A percentile compares a stretch with the other conserved stretches of the same genome.
Conservation (phyloP, 2,888 invertebrate genomes). For the Cheilosia vulpina region DNA sequence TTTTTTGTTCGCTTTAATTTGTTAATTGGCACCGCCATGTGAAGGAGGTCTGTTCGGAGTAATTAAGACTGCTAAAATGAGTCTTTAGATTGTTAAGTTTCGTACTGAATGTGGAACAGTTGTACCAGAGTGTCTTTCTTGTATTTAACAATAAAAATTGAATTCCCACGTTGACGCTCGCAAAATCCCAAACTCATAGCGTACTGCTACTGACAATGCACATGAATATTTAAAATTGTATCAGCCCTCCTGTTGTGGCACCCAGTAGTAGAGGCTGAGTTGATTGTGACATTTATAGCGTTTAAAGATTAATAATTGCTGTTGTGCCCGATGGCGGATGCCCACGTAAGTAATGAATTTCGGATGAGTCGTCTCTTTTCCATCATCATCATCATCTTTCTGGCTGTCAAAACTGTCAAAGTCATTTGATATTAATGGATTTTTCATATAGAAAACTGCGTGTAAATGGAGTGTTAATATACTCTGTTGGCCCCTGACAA, state of each 20-base stretch:
- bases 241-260: constrained; percentile 26
- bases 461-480: constrained; percentile 68
- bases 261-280: constrained; percentile 22
- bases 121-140: background rate
- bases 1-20: constrained; percentile 43
- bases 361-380: constrained; percentile 64
- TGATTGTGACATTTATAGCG: constrained; percentile 70
- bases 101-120: constrained; percentile 34
- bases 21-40: constrained; percentile 67
- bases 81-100: constrained; percentile 36
- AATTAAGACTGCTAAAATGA: constrained; percentile 65
- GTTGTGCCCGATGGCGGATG: constrained; percentile 33
- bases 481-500: constrained; percentile 23
- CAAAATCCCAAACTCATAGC: background rate
- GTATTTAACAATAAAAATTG: background rate
- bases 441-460: constrained; percentile 71
- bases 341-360: constrained; percentile 62
- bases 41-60: constrained; percentile 61
- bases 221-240: constrained; percentile 34
- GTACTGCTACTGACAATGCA: background rate
- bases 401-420: constrained; percentile 72
- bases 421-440: constrained; percentile 73
- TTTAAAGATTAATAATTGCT: constrained; percentile 75
- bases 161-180: constrained; percentile 21
- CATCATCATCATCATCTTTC: constrained; percentile 70